These are phyloP conservation scores for Grallaria varia DNA, from an alignment of 2,113 vertebrate species.

Conservation along the genomic window DNA sequence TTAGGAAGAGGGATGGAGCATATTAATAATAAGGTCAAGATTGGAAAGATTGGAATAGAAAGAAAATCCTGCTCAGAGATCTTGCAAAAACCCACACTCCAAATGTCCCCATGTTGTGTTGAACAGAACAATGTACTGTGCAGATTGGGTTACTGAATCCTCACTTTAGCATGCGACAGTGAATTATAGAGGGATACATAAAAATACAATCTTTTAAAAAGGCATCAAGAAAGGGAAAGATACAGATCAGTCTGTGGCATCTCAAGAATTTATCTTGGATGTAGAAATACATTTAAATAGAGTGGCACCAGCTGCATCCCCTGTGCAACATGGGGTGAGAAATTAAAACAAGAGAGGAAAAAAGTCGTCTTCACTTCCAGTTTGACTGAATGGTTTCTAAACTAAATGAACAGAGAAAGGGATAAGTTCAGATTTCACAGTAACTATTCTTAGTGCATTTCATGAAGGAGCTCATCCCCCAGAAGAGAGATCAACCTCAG, in stretches of 20 bases:
- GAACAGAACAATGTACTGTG: not conserved
- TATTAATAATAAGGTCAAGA: constrained; percentile 57
- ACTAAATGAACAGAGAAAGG: not conserved
- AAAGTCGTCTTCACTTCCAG: not conserved
- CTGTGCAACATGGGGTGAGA: not conserved
- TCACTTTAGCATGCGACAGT: not conserved
- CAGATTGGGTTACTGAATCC: not conserved
- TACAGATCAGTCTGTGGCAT: not conserved
- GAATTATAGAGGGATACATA: not conserved
- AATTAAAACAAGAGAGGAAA: not conserved
- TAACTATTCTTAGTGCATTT: not conserved
- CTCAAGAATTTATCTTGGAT: not conserved
- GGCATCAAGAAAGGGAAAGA: not conserved
- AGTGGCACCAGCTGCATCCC: not conserved
- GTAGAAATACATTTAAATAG: not conserved
- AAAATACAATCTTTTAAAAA: not conserved
- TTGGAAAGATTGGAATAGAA: not conserved
- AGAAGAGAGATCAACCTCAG: not conserved
- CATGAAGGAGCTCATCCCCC: not conserved
- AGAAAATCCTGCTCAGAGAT: not conserved
- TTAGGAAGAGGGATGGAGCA: not conserved
- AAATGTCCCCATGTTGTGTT: not conserved
- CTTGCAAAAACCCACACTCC: not conserved
- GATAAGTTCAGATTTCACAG: constrained; percentile 20
- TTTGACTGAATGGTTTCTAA: not conserved